phyloP scores from a whole-genome alignment of 2,888 invertebrate species.

The Emmelina monodactyla region DNA sequence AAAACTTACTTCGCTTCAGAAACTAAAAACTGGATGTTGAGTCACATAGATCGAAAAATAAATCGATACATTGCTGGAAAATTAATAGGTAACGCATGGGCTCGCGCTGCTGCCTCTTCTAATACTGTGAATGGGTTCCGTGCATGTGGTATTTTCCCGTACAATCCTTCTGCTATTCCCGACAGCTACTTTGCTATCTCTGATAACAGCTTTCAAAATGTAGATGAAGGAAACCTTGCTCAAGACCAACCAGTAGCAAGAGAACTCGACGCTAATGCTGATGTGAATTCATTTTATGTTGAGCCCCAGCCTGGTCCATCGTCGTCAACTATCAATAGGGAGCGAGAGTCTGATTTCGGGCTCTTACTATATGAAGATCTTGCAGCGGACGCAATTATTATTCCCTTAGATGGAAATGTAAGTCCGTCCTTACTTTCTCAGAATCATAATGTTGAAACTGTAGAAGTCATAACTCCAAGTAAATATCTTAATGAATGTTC shows the following conservation, averaged over 20 bases:
- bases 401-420: slow-evolving; percentile 5
- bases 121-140: slow-evolving; percentile 18
- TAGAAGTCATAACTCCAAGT: slow-evolving; percentile 12
- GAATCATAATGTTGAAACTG: slow-evolving; percentile 6
- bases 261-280: slow-evolving; percentile 5
- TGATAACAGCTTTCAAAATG: slow-evolving; percentile 3
- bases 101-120: slow-evolving; percentile 14
- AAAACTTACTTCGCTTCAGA: slow-evolving; percentile 17
- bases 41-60: slow-evolving; percentile 14
- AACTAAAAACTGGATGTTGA: slow-evolving; percentile 16
- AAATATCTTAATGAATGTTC: slow-evolving; percentile 13
- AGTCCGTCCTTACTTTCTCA: slow-evolving; percentile 6
- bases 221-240: slow-evolving; percentile 11
- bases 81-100: slow-evolving; percentile 12
- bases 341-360: slow-evolving; percentile 1
- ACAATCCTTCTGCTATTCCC: slow-evolving; percentile 6
- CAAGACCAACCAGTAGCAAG: slow-evolving; percentile 10
- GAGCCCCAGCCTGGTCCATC: slow-evolving; percentile 9
- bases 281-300: slow-evolving; percentile 9
- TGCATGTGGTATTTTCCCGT: slow-evolving; percentile 17
- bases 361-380: slow-evolving; percentile 2
- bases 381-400: slow-evolving; percentile 6
- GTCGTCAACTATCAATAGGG: slow-evolving; percentile 9
- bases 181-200: background rate
- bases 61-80: slow-evolving; percentile 14